A percentile compares a stretch with the other conserved stretches of the same genome.
phyloP scores from a whole-genome alignment of 2,797 vertebrate species.

The Myioborus melanocephalus region DNA sequence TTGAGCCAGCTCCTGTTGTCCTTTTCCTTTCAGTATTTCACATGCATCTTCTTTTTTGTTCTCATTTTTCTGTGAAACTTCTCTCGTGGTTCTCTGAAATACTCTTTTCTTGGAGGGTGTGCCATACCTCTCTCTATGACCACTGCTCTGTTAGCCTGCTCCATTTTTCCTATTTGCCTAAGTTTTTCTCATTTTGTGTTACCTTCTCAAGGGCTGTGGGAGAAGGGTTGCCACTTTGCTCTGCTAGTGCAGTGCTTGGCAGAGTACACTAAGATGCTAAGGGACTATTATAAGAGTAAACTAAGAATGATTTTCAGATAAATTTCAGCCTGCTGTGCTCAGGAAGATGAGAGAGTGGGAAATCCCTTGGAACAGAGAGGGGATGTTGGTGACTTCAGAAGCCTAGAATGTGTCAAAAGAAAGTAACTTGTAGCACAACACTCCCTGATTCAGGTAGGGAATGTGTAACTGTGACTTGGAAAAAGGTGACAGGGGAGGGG shows the following conservation, averaged over 20 bases:
- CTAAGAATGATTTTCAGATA: not conserved
- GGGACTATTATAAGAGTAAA: not conserved
- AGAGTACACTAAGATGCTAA: not conserved
- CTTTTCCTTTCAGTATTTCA: not conserved
- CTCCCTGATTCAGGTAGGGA: not conserved
- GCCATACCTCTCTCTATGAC: not conserved
- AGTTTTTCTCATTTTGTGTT: not conserved
- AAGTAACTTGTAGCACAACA: not conserved
- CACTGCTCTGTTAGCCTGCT: not conserved
- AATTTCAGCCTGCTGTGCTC: not conserved
- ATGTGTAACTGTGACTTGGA: not conserved
- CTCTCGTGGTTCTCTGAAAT: not conserved
- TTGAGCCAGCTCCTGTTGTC: not conserved
- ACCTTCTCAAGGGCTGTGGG: not conserved
- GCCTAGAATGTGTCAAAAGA: not conserved
- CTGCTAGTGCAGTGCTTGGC: not conserved
- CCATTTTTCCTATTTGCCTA: not conserved
- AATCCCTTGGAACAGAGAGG: not conserved
- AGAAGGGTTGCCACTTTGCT: not conserved
- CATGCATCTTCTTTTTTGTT: not conserved
- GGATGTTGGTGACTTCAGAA: not conserved
- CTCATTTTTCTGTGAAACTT: not conserved
- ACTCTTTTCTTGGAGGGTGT: not conserved
- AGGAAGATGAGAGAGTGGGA: not conserved
- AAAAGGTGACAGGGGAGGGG: not conserved